Conservation (phyloP, 2,797 vertebrate genomes). For the Eutrigla gurnardus region DNA sequence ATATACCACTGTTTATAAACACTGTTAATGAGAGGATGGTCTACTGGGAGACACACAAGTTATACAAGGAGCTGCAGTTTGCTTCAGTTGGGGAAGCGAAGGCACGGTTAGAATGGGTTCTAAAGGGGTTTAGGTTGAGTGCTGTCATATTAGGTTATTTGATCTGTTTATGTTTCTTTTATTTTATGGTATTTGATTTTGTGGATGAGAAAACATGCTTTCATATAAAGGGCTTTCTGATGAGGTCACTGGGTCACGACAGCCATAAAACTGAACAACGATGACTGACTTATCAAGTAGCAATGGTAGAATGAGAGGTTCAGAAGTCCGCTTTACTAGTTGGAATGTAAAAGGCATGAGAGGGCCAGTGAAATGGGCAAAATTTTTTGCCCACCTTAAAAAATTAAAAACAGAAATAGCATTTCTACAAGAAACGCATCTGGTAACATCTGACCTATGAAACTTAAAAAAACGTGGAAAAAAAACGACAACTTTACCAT, state of each 20-base stretch:
- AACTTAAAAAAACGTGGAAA: no score
- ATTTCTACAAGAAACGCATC: no score
- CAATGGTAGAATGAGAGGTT: no score
- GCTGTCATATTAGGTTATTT: neutral
- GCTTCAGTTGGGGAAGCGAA: slow-evolving; percentile 1
- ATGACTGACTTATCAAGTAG: neutral
- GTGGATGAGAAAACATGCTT: neutral
- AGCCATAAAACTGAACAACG: neutral
- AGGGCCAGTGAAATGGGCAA: no score
- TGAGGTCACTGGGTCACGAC: neutral
- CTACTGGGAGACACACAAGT: neutral
- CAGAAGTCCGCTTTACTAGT: no score
- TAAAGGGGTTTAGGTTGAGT: neutral
- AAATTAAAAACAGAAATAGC: no score
- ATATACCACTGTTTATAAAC: neutral
- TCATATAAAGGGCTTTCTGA: neutral
- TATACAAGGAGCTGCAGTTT: neutral
- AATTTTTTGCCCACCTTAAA: no score
- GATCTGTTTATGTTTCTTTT: neutral
- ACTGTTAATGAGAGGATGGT: neutral
- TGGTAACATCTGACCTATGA: no score
- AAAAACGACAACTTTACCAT: no score
- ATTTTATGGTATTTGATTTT: neutral
- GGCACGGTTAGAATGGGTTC: neutral
- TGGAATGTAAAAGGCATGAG: no score